Evolutionary conservation across 2,113 vertebrate species (phyloP).

Genomic region (Manacus vitellinus): DNA sequence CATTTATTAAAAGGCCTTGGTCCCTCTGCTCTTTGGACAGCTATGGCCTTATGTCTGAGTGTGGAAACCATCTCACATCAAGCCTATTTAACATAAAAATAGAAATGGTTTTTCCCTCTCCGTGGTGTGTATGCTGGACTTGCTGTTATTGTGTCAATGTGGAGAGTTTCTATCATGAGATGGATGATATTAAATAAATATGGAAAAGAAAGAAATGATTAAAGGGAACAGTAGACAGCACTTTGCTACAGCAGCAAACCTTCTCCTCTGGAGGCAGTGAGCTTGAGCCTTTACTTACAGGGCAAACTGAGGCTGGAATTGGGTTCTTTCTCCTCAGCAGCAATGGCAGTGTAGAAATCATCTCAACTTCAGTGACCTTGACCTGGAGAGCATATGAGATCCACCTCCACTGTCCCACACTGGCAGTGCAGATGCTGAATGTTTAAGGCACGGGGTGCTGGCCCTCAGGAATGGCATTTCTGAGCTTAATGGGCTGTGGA

Average conservation of each 20-base stretch:
- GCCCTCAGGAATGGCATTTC: neutral
- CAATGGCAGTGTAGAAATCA: neutral
- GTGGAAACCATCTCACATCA: neutral
- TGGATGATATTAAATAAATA: neutral
- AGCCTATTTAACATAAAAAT: neutral
- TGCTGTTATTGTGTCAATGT: neutral
- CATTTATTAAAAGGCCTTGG: neutral
- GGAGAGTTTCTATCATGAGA: neutral
- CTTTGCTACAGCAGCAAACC: neutral
- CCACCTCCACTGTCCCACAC: neutral
- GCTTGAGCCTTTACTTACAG: neutral
- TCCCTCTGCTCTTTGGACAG: neutral
- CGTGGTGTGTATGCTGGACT: neutral
- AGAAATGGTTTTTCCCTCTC: neutral
- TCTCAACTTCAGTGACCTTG: neutral
- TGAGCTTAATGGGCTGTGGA: neutral
- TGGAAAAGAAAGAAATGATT: neutral
- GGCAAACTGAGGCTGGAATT: neutral
- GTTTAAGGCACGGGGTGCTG: neutral
- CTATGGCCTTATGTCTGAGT: neutral
- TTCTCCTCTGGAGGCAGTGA: neutral
- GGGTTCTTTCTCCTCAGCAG: neutral
- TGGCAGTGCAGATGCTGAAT: neutral
- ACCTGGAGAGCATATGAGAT: neutral
- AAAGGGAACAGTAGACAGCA: neutral